A percentile compares a stretch with the other conserved stretches of the same genome.
phyloP scores from a whole-genome alignment of 2,888 invertebrate genomes.

The Tetanocera ferruginea region DNA sequence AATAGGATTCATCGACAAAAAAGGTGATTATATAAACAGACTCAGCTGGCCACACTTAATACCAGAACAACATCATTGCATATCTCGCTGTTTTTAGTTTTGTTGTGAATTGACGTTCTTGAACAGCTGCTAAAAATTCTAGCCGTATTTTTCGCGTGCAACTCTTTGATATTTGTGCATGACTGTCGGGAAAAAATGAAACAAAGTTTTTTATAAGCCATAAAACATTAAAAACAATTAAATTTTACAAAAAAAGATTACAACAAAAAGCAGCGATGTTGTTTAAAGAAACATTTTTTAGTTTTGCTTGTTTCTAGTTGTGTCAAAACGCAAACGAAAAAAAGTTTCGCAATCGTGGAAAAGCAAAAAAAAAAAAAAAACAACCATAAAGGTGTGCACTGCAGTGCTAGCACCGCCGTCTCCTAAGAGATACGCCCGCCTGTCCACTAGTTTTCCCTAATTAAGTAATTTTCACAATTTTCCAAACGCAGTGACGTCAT shows the following conservation, averaged over 20 bases:
- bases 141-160: background rate
- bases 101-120: conserved; percentile 18
- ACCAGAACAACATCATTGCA: background rate
- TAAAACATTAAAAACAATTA: conserved; percentile 2
- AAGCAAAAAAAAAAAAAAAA: conserved; percentile 15
- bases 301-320: background rate
- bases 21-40: background rate
- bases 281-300: background rate
- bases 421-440: background rate
- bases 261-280: conserved; percentile 20
- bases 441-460: background rate
- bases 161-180: background rate
- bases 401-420: background rate
- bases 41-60: background rate
- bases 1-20: too few species aligned
- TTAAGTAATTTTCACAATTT: background rate
- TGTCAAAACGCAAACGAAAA: conserved; percentile 5
- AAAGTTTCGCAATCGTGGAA: conserved; percentile 10
- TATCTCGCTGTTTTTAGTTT: background rate
- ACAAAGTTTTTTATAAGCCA: conserved; percentile 12
- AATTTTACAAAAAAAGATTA: conserved; percentile 13
- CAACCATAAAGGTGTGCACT: conserved; percentile 23
- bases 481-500: conserved; percentile 3
- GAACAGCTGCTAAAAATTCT: conserved; percentile 49
- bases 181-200: background rate